Conservation (phyloP, 2,113 vertebrate species). For the Bostrychus sinensis region DNA sequence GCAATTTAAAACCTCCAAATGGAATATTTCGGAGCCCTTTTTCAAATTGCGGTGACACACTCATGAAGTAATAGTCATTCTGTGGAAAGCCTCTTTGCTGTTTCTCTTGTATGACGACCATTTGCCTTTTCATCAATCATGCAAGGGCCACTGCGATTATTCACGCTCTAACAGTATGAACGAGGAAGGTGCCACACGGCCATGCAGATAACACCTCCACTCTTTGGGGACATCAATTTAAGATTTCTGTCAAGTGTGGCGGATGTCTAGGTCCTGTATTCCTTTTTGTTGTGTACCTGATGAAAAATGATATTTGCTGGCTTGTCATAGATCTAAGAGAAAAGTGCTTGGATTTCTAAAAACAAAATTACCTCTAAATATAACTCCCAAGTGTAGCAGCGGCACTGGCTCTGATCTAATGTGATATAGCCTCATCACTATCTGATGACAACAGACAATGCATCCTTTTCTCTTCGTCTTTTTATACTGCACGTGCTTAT, state of each 20-base stretch:
- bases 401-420: constrained; percentile 22
- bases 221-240: constrained; percentile 53
- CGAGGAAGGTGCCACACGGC: constrained; percentile 49
- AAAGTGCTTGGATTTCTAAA: constrained; percentile 42
- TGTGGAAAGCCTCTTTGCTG: constrained; percentile 63
- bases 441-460: constrained; percentile 26
- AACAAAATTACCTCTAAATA: constrained; percentile 41
- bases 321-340: constrained; percentile 29
- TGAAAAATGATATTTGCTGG: constrained; percentile 51
- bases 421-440: not conserved
- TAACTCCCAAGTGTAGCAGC: constrained; percentile 20
- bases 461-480: not conserved
- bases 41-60: constrained; percentile 69
- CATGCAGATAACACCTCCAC: constrained; percentile 50
- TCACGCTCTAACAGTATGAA: constrained; percentile 55
- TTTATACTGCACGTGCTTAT: not conserved
- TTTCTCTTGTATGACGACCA: constrained; percentile 56
- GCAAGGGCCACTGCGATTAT: constrained; percentile 51
- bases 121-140: constrained; percentile 67
- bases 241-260: constrained; percentile 49
- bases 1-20: constrained; percentile 73
- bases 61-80: constrained; percentile 69
- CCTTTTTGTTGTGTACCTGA: constrained; percentile 40
- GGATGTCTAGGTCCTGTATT: constrained; percentile 17
- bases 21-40: constrained; percentile 69